These are phyloP conservation scores for Ptychobarbus kaznakovi DNA, from an alignment of 2,797 vertebrate species.

Conservation along the genomic window DNA sequence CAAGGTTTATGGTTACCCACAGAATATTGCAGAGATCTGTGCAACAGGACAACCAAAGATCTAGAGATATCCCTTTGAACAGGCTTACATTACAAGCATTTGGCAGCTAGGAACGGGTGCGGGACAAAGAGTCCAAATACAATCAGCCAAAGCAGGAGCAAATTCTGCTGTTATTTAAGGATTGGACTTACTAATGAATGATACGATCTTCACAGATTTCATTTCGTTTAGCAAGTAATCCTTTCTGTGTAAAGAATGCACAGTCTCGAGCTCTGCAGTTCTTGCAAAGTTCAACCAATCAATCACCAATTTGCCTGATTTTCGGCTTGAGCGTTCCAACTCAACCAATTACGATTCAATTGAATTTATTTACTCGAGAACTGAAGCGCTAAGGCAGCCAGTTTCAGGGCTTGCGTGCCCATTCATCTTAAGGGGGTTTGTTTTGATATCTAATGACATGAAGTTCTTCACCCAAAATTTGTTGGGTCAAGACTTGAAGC, in stretches of 20 bases:
- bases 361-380: slow-evolving; percentile 53
- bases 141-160: slow-evolving; percentile 57
- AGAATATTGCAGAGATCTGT: slow-evolving; percentile 52
- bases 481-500: slow-evolving; percentile 25
- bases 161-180: slow-evolving; percentile 44
- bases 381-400: slow-evolving; percentile 27
- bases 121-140: slow-evolving; percentile 55
- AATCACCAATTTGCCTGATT: slow-evolving; percentile 50
- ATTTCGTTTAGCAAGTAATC: slow-evolving; percentile 55
- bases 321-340: slow-evolving; percentile 41
- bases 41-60: slow-evolving; percentile 62
- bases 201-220: slow-evolving; percentile 54
- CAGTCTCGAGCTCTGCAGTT: slow-evolving; percentile 41
- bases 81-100: slow-evolving; percentile 58
- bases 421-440: slow-evolving; percentile 43
- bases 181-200: slow-evolving; percentile 44
- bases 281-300: slow-evolving; percentile 53
- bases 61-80: slow-evolving; percentile 59
- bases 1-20: slow-evolving; percentile 56
- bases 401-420: neutral
- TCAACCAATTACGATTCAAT: slow-evolving; percentile 48
- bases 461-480: slow-evolving; percentile 53
- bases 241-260: slow-evolving; percentile 48
- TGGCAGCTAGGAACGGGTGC: slow-evolving; percentile 52
- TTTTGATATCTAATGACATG: slow-evolving; percentile 54